These are phyloP conservation scores for Halocaridina rubra DNA, from an alignment of 2,888 invertebrate species.

Conservation along the genomic window DNA sequence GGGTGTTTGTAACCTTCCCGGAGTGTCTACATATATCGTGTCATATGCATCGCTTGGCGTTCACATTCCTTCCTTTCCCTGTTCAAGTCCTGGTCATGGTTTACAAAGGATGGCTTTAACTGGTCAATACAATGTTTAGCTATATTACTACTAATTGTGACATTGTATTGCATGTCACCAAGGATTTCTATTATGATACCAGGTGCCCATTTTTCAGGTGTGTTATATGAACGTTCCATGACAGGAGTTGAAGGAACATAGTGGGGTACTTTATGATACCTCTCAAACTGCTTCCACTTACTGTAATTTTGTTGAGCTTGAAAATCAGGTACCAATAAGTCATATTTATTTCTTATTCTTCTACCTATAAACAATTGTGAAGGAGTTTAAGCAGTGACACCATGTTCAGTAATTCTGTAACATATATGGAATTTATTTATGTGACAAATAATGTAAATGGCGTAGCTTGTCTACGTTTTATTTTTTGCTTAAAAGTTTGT, in stretches of 20 bases:
- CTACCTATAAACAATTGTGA: background rate
- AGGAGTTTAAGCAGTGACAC: background rate
- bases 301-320: background rate
- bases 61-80: background rate
- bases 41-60: background rate
- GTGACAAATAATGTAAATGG: too few relatives aligned
- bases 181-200: background rate
- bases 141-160: background rate
- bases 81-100: too few relatives aligned
- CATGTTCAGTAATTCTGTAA: background rate
- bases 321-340: background rate
- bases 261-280: background rate
- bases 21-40: background rate
- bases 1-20: background rate
- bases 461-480: too few relatives aligned
- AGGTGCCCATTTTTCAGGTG: background rate
- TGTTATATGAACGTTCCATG: background rate
- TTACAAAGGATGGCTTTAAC: background rate
- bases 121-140: background rate
- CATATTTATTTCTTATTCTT: background rate
- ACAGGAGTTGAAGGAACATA: background rate
- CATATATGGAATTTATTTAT: background rate
- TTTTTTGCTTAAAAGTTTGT: too few relatives aligned
- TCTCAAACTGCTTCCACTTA: background rate
- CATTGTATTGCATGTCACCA: background rate